phyloP scores from a whole-genome alignment of 2,113 vertebrate genomes.

The Podarcis muralis region DNA sequence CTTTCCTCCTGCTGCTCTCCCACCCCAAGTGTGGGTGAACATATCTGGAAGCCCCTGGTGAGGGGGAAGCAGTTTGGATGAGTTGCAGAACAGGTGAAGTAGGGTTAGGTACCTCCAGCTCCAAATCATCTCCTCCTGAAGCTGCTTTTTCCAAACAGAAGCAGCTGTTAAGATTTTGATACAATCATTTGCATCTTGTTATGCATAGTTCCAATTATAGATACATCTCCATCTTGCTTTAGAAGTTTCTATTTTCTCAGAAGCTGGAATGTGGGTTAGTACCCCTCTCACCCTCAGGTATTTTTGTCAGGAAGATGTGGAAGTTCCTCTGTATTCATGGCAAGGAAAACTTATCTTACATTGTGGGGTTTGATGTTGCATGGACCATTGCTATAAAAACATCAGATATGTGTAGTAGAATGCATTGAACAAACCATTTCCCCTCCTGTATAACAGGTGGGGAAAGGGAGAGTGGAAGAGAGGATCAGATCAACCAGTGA shows the following conservation, averaged over 20 bases:
- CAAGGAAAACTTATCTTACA: neutral
- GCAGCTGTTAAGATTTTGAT: neutral
- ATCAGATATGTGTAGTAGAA: neutral
- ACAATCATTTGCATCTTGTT: neutral
- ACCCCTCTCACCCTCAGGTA: neutral
- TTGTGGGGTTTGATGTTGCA: neutral
- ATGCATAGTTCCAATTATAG: neutral
- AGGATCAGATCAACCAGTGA: neutral
- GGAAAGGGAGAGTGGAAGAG: neutral
- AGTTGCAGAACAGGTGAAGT: neutral
- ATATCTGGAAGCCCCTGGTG: neutral
- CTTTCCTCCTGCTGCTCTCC: neutral
- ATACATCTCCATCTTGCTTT: neutral
- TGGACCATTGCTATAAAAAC: neutral
- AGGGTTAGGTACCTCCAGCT: neutral
- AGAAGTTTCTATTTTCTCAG: neutral
- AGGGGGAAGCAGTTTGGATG: neutral
- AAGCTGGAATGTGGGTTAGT: neutral
- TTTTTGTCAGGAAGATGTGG: neutral
- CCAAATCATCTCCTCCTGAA: neutral
- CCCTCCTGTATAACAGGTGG: neutral
- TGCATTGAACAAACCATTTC: neutral
- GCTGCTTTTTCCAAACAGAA: neutral
- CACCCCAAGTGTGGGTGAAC: neutral
- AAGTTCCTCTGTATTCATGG: neutral